phyloP scores from a whole-genome alignment of 2,888 invertebrate species.

The Cheilosia vulpina region DNA sequence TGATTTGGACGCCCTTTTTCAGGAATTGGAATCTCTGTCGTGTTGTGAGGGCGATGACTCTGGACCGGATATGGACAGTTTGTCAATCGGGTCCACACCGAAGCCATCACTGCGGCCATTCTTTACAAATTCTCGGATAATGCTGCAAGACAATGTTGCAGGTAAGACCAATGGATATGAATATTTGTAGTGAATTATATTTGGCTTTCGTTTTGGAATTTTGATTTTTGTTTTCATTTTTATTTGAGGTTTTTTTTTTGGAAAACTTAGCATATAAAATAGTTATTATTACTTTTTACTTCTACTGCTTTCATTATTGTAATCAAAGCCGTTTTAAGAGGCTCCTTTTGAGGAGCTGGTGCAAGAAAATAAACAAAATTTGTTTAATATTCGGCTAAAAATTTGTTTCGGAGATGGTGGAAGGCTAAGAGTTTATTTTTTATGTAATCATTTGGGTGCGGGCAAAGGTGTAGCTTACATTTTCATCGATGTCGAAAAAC shows the following conservation, averaged over 20 bases:
- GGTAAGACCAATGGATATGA: slow-evolving; percentile 64
- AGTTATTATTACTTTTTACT: slow-evolving; percentile 40
- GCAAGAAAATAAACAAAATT: slow-evolving; percentile 46
- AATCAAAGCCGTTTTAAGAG: slow-evolving; percentile 20
- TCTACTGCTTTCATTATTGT: slow-evolving; percentile 24
- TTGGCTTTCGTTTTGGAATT: slow-evolving; percentile 38
- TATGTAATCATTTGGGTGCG: neutral
- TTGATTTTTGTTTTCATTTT: slow-evolving; percentile 57
- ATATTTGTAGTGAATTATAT: slow-evolving; percentile 14
- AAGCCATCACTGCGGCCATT: slow-evolving; percentile 98
- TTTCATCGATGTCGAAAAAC: neutral
- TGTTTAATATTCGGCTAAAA: neutral
- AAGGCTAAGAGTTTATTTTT: slow-evolving; percentile 32
- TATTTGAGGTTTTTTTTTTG: slow-evolving; percentile 67
- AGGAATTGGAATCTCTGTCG: slow-evolving; percentile 97
- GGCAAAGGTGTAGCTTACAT: too few species aligned
- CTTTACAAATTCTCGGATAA: slow-evolving; percentile 95
- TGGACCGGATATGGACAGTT: slow-evolving; percentile 96
- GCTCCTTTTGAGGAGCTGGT: slow-evolving; percentile 3
- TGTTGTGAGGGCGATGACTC: slow-evolving; percentile 93
- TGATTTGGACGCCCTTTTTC: slow-evolving; percentile 96
- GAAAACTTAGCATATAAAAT: neutral
- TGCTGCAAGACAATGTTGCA: slow-evolving; percentile 85
- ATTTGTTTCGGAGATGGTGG: slow-evolving; percentile 18
- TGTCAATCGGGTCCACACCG: slow-evolving; percentile 98